Conservation (phyloP, 2,797 vertebrate species). For the Crax fasciolata region DNA sequence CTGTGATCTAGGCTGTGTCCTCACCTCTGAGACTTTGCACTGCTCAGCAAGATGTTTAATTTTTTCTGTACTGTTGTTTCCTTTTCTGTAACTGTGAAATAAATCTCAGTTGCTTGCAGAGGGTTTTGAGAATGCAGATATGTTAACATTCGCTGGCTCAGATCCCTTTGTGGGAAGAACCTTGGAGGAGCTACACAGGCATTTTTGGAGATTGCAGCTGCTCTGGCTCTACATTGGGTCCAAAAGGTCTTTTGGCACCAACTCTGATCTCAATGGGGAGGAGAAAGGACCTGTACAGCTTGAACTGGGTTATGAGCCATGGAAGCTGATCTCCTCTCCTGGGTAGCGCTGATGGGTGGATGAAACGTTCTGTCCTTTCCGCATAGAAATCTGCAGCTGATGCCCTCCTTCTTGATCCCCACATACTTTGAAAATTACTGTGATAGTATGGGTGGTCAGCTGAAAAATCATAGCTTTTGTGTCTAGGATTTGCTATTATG, state of each 20-base stretch:
- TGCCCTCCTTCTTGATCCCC: background rate
- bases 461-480: background rate
- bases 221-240: background rate
- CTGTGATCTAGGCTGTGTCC: background rate
- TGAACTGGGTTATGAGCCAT: background rate
- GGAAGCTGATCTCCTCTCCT: background rate
- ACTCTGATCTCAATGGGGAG: background rate
- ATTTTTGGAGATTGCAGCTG: background rate
- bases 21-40: accelerated
- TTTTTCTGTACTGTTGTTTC: background rate
- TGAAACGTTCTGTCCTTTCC: background rate
- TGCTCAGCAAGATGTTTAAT: background rate
- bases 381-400: background rate
- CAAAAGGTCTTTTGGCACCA: background rate
- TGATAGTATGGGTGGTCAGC: background rate
- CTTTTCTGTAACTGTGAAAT: background rate
- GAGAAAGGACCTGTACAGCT: background rate
- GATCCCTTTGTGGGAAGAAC: background rate
- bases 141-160: background rate
- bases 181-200: background rate
- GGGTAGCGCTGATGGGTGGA: too few relatives aligned
- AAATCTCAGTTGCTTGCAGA: background rate
- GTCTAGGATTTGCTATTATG: background rate
- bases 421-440: background rate
- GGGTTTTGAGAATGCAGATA: background rate